These are phyloP conservation scores for Epinotia ramella DNA, from an alignment of 2,888 invertebrate genomes.

Conservation along the genomic window DNA sequence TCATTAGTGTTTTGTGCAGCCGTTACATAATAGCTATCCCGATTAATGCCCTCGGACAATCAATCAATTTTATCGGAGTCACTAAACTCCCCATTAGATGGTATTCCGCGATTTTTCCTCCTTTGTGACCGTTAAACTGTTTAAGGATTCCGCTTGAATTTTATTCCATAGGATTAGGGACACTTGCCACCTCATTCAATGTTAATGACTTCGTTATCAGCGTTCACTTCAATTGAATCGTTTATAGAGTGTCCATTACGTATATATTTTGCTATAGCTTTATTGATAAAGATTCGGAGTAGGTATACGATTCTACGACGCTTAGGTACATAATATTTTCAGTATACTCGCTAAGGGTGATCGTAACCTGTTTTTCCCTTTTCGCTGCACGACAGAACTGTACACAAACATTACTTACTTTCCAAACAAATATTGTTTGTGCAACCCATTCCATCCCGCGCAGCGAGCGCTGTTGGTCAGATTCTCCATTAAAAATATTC, in stretches of 20 bases:
- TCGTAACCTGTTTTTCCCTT: constrained; percentile 1
- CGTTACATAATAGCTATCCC: constrained; percentile 35
- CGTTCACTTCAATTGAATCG: constrained; percentile 54
- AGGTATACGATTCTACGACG: too few relatives aligned
- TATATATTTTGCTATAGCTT: too few relatives aligned
- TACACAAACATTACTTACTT: constrained; percentile 56
- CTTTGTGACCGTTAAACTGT: constrained; percentile 64
- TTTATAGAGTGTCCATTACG: constrained; percentile 47
- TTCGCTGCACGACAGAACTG: neutral
- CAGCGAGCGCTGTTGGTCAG: constrained; percentile 50
- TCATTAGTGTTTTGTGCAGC: constrained; percentile 43
- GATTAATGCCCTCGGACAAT: constrained; percentile 40
- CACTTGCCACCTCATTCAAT: constrained; percentile 63
- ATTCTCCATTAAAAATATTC: constrained; percentile 73
- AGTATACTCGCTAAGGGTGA: neutral
- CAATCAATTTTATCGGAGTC: constrained; percentile 55
- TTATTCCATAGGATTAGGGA: constrained; percentile 62
- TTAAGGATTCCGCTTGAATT: constrained; percentile 65
- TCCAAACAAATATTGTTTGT: constrained; percentile 54
- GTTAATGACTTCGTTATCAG: constrained; percentile 69
- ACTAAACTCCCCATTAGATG: constrained; percentile 47
- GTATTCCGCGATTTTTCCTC: constrained; percentile 41
- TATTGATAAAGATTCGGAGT: too few relatives aligned
- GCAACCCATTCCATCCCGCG: constrained; percentile 30
- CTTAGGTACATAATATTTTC: neutral